Evolutionary conservation across 2,888 invertebrate genomes (phyloP), one percentile per base, ranked within the genome.

Genomic region (Pseudoips prasinana): DNA sequence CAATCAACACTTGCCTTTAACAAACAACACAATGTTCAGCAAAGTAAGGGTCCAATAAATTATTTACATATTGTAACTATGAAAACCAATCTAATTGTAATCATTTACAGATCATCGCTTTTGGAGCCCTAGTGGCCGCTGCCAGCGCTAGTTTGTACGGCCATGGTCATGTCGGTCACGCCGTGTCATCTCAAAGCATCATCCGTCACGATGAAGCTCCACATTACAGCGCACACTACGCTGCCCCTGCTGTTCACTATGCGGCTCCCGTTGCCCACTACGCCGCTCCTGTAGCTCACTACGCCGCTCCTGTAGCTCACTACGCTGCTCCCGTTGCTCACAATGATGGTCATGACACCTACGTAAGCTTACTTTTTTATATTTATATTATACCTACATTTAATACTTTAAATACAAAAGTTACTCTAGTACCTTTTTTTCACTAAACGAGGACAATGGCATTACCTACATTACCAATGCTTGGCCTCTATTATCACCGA

Each of bases 81-180:
- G 14, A 3, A 14, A 3, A 3, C 5, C 2, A 14, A 14, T 3
- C 2, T 14, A 14, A 14, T 3, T 14, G 14, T 14, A 78, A 48
- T 62, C 52, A 62, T 23, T 63, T 64, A 4, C 64, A 90, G 90
- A 77, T 88, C 46, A 47, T 85, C 49, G 69, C 79, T 40, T 61
- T 90, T 39, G 65, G 77, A 39, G 75, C 73, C 27, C 46, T 89
- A 33, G 47, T 90, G 69, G 75, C 78, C 17, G 70, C 88, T n/a
- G 82, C 85, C 41, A 83, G 73, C 50, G 90, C 90, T 25, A 89
- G 90, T 19, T 64, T 86, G 20, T 74, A 58, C 20, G 72, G 69
- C 22, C 64, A 67, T 25, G 76, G 74, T 1, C 50, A 49, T 29
- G 44, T 34, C n/a, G 49, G 34, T 8, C 73, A 72, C 41, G 79